These are phyloP conservation scores for Bilobella aurantiaca DNA, from an alignment of 1,140 invertebrate genomes.

Conservation along the genomic window DNA sequence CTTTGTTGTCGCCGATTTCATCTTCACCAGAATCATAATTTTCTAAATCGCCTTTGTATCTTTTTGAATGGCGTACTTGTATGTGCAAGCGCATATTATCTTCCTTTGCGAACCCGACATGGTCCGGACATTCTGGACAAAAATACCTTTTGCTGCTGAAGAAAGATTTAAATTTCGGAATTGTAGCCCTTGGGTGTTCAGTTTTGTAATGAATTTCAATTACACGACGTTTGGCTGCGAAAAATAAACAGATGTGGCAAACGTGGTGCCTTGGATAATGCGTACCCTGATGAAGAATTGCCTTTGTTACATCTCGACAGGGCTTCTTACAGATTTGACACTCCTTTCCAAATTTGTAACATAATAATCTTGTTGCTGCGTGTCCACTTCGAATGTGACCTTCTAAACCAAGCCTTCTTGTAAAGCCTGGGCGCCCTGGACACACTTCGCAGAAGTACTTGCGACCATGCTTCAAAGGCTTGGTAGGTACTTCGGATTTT, in stretches of 20 bases:
- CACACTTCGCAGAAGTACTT: not conserved
- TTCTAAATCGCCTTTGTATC: too few species aligned
- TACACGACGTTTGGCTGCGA: not conserved
- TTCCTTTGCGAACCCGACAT: too few species aligned
- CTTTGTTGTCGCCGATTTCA: too few species aligned
- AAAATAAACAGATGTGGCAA: not conserved
- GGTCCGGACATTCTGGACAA: not conserved
- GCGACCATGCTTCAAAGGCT: too few species aligned
- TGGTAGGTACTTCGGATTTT: not conserved
- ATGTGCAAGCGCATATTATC: too few species aligned
- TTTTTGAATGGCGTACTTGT: too few species aligned
- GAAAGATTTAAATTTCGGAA: not conserved
- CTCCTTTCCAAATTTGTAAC: not conserved
- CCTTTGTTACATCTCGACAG: not conserved
- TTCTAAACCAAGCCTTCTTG: not conserved
- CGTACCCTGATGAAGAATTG: not conserved
- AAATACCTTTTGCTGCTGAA: not conserved
- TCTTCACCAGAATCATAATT: too few species aligned
- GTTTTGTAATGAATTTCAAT: not conserved
- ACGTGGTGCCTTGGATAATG: not conserved
- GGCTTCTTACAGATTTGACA: not conserved
- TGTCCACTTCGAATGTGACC: not conserved
- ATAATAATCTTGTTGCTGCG: not conserved
- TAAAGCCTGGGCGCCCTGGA: not conserved
- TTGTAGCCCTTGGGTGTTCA: not conserved